Conservation (phyloP, 2,888 invertebrate species). For the Microplitis manilae region DNA sequence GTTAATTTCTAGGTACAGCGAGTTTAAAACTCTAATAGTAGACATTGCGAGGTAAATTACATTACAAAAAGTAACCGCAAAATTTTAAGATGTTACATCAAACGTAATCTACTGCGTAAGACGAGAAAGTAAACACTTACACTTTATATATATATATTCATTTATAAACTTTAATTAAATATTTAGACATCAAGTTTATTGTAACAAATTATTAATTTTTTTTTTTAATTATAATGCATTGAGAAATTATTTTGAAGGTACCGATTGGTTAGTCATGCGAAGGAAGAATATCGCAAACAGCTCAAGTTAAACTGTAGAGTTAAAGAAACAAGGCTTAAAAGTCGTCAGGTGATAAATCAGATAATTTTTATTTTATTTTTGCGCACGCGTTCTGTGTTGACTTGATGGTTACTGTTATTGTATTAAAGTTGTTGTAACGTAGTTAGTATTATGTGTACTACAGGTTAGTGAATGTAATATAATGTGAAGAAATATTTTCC, state of each 20-base stretch:
- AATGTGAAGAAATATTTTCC: not conserved
- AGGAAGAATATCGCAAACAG: too few species aligned
- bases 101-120: not conserved
- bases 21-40: not conserved
- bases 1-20: not conserved
- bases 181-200: too few species aligned
- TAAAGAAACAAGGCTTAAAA: constrained; percentile 11
- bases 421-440: not conserved
- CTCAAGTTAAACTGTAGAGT: not conserved
- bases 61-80: not conserved
- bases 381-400: constrained; percentile 9
- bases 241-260: too few species aligned
- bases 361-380: constrained; percentile 18
- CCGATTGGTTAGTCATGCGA: too few species aligned
- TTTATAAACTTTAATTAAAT: too few species aligned
- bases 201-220: too few species aligned
- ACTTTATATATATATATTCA: not conserved
- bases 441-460: not conserved
- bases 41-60: not conserved
- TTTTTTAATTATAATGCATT: too few species aligned
- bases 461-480: not conserved
- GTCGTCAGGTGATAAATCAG: constrained; percentile 35
- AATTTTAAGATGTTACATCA: not conserved
- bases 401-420: constrained; percentile 1
- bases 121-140: not conserved